Base-by-base conservation (phyloP, 1,140 invertebrate species). In the Trachymyrmex cornetzi region DNA sequence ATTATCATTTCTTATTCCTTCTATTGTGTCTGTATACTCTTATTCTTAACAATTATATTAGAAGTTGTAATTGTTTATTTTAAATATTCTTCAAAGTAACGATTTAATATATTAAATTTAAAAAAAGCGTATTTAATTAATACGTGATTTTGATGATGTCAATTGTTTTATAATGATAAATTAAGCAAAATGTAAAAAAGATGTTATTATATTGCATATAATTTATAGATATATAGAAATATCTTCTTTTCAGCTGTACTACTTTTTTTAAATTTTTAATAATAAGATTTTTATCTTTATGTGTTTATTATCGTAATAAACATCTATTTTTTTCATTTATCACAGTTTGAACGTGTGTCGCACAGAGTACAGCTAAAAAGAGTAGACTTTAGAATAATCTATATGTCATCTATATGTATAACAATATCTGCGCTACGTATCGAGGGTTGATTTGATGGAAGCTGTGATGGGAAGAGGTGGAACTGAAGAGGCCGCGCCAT, bases 391-490 rank as follows among this genome's bases (percentile, higher is more conserved):
- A 53, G 53, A 72, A 53, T 72, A 53, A 72, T 72, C 19, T 75
- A 24, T n/a, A 59, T 16, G 14, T 38, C 38, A 44, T 44, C 11
- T 44, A 44, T 44, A 11, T 11, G 7, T 44, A 44, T 44, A n/a
- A 6, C 50, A 16, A n/a, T 34, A 19, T 80, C 27, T 19, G 57
- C 38, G n/a, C 16, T 55, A 71, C 12, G 30, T 75, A 38, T 69
- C 27, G 48, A 69, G n/a, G 16, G 75, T n/a, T 30, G 16, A 48
- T 81, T 69, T 24, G 75, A 64, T 14, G 48, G 27, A 67, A 67
- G 27, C 19, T 7, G 4, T 14, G 16, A 27, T 30, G 63, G 14
- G 38, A 89, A 85, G 74, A 80, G 89, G 89, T 87, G 89, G 89
- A 90, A 69, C 71, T 63, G 69, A 84, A 84, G 19, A 74, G 80